Evolutionary conservation across 2,797 vertebrate genomes (phyloP).

Genomic region (Acanthurus lineatus): DNA sequence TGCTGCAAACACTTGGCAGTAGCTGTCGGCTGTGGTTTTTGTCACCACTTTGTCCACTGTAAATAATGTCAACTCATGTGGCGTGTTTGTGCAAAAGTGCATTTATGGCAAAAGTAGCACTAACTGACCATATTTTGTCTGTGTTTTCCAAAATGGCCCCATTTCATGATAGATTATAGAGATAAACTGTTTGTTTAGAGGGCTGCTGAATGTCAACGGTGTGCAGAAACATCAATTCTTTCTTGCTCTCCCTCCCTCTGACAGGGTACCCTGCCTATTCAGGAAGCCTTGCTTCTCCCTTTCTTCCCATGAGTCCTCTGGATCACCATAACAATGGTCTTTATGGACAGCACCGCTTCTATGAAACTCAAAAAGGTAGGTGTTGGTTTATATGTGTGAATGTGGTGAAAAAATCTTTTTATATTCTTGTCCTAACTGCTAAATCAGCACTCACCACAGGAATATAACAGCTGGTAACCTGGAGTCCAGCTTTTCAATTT

Average conservation of each 20-base stretch:
- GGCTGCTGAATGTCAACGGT: conserved; percentile 79
- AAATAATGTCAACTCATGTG: conserved; percentile 81
- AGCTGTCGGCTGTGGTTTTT: conserved; percentile 77
- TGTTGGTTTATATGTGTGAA: conserved; percentile 17
- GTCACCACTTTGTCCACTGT: conserved; percentile 81
- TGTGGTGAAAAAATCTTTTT: conserved; percentile 21
- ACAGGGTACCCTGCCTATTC: conserved; percentile 97
- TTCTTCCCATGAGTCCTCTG: conserved; percentile 97
- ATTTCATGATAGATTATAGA: conserved; percentile 72
- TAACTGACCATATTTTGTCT: conserved; percentile 60
- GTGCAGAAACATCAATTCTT: conserved; percentile 75
- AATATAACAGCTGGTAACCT: conserved; percentile 35
- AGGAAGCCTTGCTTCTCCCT: conserved; percentile 96
- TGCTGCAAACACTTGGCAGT: conserved; percentile 75
- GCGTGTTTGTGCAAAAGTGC: conserved; percentile 78
- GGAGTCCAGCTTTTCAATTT: background rate
- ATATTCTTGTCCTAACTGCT: conserved; percentile 42
- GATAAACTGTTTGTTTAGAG: conserved; percentile 82
- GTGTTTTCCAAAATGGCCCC: conserved; percentile 64
- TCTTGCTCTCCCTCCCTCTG: conserved; percentile 74
- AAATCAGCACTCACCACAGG: conserved; percentile 49
- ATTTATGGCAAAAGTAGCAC: conserved; percentile 75
- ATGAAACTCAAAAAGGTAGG: conserved; percentile 97
- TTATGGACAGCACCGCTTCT: conserved; percentile 97
- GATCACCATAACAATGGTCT: conserved; percentile 98